Evolutionary conservation across 2,797 vertebrate species (phyloP).

Genomic region (Taenioides sp.): DNA sequence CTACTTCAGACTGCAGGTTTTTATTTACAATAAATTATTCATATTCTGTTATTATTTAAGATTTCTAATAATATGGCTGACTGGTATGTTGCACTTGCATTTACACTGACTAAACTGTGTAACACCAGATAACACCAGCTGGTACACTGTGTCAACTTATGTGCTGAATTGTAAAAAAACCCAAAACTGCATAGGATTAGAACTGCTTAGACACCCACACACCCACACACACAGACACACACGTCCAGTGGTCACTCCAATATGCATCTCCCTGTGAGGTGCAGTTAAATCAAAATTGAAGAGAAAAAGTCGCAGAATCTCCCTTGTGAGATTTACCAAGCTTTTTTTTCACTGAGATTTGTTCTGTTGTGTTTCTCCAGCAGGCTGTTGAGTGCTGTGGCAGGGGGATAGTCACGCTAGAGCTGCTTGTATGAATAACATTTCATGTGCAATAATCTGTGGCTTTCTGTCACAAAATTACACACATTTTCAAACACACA

Average conservation of each 20-base stretch:
- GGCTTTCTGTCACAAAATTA: constrained; percentile 69
- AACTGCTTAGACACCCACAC: constrained; percentile 10
- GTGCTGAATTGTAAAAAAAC: constrained; percentile 5
- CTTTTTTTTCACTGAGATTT: constrained; percentile 65
- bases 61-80: constrained; percentile 6
- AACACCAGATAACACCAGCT: constrained; percentile 7
- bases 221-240: constrained; percentile 17
- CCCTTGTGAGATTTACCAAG: constrained; percentile 61
- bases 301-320: constrained; percentile 55
- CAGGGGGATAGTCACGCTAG: constrained; percentile 76
- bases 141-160: constrained; percentile 4
- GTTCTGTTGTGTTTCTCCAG: constrained; percentile 75
- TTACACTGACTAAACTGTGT: constrained; percentile 1
- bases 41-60: background rate
- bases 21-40: background rate
- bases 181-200: constrained; percentile 5
- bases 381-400: constrained; percentile 73
- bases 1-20: background rate
- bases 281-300: constrained; percentile 44
- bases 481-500: constrained; percentile 37
- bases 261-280: constrained; percentile 14
- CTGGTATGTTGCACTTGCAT: background rate
- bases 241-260: constrained; percentile 31
- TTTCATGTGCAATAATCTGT: constrained; percentile 80
- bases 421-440: constrained; percentile 78